Evolutionary conservation across 2,113 vertebrate species (phyloP).

Genomic region (Rhea pennata): DNA sequence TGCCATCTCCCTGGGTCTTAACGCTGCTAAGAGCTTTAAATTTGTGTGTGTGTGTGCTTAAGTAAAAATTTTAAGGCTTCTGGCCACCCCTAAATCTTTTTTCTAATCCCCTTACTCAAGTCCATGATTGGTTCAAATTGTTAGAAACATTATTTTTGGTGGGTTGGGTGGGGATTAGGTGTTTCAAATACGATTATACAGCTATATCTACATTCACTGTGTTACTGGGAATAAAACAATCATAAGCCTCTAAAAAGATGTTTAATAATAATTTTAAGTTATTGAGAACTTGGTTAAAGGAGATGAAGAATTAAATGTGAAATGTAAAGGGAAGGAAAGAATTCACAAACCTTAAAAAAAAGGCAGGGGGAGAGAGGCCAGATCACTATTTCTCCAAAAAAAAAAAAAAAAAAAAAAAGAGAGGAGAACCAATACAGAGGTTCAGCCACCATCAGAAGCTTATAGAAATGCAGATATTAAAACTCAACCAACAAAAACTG

Average conservation of each 20-base stretch:
- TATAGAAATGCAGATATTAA: background rate
- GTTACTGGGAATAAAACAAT: background rate
- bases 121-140: background rate
- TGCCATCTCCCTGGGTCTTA: background rate
- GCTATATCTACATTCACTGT: background rate
- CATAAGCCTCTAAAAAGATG: background rate
- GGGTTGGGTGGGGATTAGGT: background rate
- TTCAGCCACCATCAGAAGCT: background rate
- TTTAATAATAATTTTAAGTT: background rate
- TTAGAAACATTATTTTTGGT: background rate
- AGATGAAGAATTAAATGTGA: background rate
- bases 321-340: background rate
- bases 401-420: slow-evolving; percentile 5
- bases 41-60: background rate
- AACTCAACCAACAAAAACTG: background rate
- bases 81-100: background rate
- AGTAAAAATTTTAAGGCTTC: background rate
- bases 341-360: background rate
- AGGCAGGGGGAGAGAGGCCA: background rate
- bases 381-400: background rate
- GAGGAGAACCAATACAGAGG: slow-evolving; percentile 4
- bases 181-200: background rate
- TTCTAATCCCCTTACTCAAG: background rate
- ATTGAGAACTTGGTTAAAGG: background rate
- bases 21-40: background rate